Base-by-base conservation (phyloP, 1,140 invertebrate species). In the Halyomorpha halys region DNA sequence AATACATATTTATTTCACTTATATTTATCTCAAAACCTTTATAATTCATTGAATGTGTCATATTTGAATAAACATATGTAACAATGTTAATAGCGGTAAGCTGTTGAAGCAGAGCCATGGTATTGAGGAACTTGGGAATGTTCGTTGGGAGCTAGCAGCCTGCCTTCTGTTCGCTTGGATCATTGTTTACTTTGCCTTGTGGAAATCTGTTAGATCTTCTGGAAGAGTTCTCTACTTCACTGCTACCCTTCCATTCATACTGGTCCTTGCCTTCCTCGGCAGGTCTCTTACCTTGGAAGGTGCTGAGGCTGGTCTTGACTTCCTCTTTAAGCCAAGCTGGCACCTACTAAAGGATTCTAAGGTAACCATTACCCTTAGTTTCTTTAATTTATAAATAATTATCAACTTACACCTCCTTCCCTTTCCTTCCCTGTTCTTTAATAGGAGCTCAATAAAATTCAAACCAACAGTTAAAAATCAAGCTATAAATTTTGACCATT, bases 181-280 rank as follows among this genome's bases (percentile, higher is more conserved):
- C 47, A 77, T 95, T 68, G 91, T 94, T 49, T 95, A 94, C 76
- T 92, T 95, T 74, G 90, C 89, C 56, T 83, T 94, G 49, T 94
- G 91, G 87, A 94, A 94, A 77, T 91, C 89, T 62, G 90, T 93
- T 63, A 87, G 88, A 72, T 90, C 88, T 53, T 86, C 87, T 69
- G 90, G 89, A 3, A 74, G 77, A 71, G 81, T 90, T 30, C 83
- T 91, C 59, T 94, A 94, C 75, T 84, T 94, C 70, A 94, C 91
- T 9, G 88, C 89, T 27, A 91, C 88, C 8, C 78, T 92, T 62
- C 90, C 90, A 4, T 92, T 91, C 73, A 71, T 91, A 21, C 76
- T 92, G 27, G 88, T 93, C 69, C 80, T 90, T 67, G 83, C 89
- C 44, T 88, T 93, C 69, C 80, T 92, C 60, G 83, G 81, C 25